phyloP scores from a whole-genome alignment of 2,113 vertebrate species.

The Alexandromys fortis region DNA sequence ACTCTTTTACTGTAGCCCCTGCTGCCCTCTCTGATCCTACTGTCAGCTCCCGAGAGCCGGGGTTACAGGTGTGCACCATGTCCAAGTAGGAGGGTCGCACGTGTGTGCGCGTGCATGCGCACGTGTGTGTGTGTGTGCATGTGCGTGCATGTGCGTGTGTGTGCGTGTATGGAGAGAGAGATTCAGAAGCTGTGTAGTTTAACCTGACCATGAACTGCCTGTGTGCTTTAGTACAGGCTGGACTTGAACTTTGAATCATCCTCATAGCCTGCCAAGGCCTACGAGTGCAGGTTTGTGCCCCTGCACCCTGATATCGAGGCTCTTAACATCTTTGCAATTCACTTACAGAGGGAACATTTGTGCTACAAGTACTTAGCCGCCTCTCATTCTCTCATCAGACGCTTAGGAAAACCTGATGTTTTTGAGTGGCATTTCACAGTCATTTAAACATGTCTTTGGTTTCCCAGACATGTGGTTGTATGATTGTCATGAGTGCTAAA shows the following conservation, averaged over 20 bases:
- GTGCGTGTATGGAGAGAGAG: neutral
- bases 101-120: neutral
- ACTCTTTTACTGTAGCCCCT: neutral
- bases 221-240: neutral
- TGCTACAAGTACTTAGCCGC: neutral
- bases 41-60: neutral
- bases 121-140: too few species aligned
- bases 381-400: neutral
- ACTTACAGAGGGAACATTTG: neutral
- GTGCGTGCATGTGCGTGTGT: neutral
- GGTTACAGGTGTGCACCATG: neutral
- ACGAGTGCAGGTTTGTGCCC: neutral
- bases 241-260: neutral
- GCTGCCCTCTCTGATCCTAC: neutral
- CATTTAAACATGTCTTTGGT: neutral
- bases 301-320: neutral
- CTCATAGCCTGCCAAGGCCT: neutral
- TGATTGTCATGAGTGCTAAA: neutral
- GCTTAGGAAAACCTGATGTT: slow-evolving; percentile 19
- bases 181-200: neutral
- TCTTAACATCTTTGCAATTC: neutral
- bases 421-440: neutral
- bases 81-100: too few species aligned
- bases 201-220: neutral
- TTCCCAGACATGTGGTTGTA: neutral